Percentiles rank a stretch among this genome's conserved stretches.
Evolutionary conservation across 2,113 vertebrate species (phyloP).

Genomic region (Microcebus murinus): DNA sequence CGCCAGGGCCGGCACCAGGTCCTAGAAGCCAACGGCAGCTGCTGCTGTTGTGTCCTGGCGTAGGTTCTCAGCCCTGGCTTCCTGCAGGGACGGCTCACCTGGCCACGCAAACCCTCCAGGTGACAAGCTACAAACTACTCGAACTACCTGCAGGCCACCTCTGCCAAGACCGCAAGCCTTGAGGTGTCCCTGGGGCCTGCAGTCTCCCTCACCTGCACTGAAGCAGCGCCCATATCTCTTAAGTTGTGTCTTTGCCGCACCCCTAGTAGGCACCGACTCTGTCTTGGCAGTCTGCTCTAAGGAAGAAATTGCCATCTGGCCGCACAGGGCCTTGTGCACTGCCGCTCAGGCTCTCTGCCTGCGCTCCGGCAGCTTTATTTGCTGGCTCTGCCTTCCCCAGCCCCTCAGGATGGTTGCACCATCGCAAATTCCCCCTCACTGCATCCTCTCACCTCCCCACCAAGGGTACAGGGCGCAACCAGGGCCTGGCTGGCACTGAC

Average conservation of each 20-base stretch:
- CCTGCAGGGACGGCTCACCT: accelerated
- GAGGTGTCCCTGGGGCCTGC: neutral
- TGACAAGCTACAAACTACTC: neutral
- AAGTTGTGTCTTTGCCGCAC: accelerated
- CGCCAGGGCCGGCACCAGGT: accelerated
- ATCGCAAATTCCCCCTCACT: neutral
- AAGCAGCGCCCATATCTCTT: neutral
- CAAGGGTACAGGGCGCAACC: neutral
- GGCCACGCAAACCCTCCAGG: neutral
- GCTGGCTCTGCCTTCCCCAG: neutral
- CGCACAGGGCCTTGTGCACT: accelerated
- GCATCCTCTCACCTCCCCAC: accelerated
- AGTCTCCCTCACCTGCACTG: neutral
- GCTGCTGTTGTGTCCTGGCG: neutral
- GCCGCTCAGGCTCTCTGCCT: neutral
- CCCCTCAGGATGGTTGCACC: accelerated
- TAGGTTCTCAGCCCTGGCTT: neutral
- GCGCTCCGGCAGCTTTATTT: neutral
- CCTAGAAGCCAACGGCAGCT: neutral
- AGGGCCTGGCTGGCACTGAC: accelerated
- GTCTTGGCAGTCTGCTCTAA: neutral
- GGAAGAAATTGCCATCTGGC: neutral
- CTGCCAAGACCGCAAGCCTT: neutral
- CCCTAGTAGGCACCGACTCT: neutral
- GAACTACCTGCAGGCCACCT: neutral